phyloP scores from a whole-genome alignment of 1,140 invertebrate genomes.

The Ruditapes philippinarum region DNA sequence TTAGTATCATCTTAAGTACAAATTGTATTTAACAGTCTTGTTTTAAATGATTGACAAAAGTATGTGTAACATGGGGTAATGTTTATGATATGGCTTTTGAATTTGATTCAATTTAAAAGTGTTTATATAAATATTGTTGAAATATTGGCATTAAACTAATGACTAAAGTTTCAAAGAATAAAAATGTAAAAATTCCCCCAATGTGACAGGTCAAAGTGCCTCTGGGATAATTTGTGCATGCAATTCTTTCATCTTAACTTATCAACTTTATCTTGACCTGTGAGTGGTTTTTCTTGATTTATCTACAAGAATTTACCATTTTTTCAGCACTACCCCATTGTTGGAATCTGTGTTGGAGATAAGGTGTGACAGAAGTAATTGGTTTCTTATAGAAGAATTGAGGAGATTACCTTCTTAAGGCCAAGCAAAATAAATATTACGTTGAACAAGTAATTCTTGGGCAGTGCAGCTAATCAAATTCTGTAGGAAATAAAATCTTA shows the following conservation, averaged over 20 bases:
- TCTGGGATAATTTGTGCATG: not conserved
- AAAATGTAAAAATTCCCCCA: too few species aligned
- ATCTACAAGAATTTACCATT: conserved; percentile 15
- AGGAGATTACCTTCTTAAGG: too few species aligned
- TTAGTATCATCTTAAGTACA: not conserved
- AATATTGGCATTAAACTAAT: not conserved
- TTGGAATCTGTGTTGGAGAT: conserved; percentile 6
- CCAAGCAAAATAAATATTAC: too few species aligned
- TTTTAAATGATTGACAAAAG: not conserved
- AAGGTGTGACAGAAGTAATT: conserved; percentile 25
- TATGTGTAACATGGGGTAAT: not conserved
- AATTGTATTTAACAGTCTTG: not conserved
- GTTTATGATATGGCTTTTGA: not conserved
- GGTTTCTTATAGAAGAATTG: not conserved
- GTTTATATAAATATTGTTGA: not conserved
- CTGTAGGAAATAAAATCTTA: too few species aligned
- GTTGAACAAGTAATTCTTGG: too few species aligned
- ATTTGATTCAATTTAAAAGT: not conserved
- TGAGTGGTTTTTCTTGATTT: conserved; percentile 10
- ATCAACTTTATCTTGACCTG: conserved; percentile 26
- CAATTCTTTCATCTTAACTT: conserved; percentile 24
- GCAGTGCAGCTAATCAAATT: too few species aligned
- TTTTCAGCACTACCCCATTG: conserved; percentile 22
- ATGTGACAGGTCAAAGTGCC: not conserved
- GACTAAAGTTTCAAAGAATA: not conserved